A percentile compares a stretch with the other conserved stretches of the same genome.
These are phyloP conservation scores for Euzophera pinguis DNA, from an alignment of 2,888 invertebrate genomes.

Conservation along the genomic window DNA sequence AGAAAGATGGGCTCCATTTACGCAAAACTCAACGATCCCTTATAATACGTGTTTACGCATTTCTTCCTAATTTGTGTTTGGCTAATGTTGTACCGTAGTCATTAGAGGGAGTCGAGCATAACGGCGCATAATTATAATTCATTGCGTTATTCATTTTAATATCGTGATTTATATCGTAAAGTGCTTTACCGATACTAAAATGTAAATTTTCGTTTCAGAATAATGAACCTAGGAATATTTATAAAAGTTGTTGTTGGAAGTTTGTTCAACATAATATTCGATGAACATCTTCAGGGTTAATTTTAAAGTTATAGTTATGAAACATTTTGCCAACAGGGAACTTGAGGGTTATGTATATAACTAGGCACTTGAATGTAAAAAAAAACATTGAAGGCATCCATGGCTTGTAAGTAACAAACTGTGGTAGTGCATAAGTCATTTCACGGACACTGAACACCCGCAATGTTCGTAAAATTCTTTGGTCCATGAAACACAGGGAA, in stretches of 20 bases:
- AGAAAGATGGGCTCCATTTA: conserved; percentile 46
- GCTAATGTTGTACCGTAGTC: conserved; percentile 68
- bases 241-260: too few species aligned
- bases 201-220: too few species aligned
- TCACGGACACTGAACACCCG: conserved; percentile 37
- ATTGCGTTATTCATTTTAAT: conserved; percentile 54
- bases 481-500: conserved; percentile 25
- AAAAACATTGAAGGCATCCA: conserved; percentile 18
- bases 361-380: too few species aligned
- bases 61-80: conserved; percentile 70
- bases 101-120: conserved; percentile 54
- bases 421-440: conserved; percentile 33
- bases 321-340: background rate
- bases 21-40: conserved; percentile 51
- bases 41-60: conserved; percentile 70
- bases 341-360: too few species aligned
- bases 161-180: conserved; percentile 36
- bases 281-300: too few species aligned
- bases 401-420: conserved; percentile 25
- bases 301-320: too few species aligned
- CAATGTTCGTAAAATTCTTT: conserved; percentile 26
- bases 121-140: conserved; percentile 66
- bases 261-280: too few species aligned
- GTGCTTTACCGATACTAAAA: too few species aligned
- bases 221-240: too few species aligned